Evolutionary conservation across 1,140 invertebrate species (phyloP), one percentile per base, ranked within the genome.

Genomic region (Portunus trituberculatus): DNA sequence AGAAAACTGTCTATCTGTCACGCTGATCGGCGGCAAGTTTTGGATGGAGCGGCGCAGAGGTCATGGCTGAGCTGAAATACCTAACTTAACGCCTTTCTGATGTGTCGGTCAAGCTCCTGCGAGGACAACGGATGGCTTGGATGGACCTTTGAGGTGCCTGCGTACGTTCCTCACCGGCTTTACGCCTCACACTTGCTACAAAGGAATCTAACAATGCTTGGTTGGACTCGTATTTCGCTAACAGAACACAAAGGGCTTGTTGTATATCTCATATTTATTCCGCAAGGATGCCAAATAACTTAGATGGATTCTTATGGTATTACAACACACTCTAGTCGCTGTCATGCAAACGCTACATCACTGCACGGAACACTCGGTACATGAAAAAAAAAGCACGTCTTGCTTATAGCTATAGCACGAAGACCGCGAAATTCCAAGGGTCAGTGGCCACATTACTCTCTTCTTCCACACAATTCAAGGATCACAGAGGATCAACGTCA

Each of bases 381-480:
- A 59, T 2, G 52, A 20, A 59, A 12, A 7, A 7, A n/a, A 76
- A 76, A 76, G n/a, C 20, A 76, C 20, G 12, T 76, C n/a, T 76
- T 2, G 67, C 20, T n/a, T 76, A 76, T 8, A 12, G 20, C 67
- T 76, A 8, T n/a, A 25, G 67, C 67, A n/a, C 0, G 7, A 76
- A 76, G 67, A 25, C 67, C 67, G 10, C 6, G 67, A n/a, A 76
- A 76, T 76, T 76, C 67, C 20, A 25, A 76, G 67, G 67, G 67
- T 76, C 67, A 76, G 10, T 59, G 25, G 67, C 67, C 67, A 20
- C 67, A 76, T 76, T 76, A 76, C 67, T 76, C 67, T 76, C 67
- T 76, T 76, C 67, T 76, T 76, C 67, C 67, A 76, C 67, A 76
- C 67, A 76, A 76, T 76, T 76, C 67, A 76, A 76, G 67, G 67